Conservation (phyloP, 1,140 invertebrate species). For the Lasaia peninsularis region DNA sequence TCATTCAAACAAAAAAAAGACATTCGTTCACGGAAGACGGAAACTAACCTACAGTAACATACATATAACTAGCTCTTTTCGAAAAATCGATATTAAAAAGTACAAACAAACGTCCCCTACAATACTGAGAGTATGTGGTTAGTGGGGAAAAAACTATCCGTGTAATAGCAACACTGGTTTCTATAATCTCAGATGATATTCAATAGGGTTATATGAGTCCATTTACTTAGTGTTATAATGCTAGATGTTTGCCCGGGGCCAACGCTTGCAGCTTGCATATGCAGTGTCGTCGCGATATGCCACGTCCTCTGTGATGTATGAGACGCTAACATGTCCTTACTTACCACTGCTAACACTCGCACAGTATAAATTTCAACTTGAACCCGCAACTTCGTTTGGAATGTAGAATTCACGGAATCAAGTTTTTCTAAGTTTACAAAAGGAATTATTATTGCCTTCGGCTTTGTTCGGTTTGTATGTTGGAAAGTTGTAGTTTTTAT, state of each 20-base stretch:
- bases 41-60: too few relatives aligned
- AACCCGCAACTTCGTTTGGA: slow-evolving; percentile 57
- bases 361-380: slow-evolving; percentile 67
- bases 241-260: slow-evolving; percentile 26
- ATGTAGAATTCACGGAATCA: slow-evolving; percentile 57
- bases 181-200: slow-evolving; percentile 20
- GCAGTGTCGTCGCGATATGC: slow-evolving; percentile 57
- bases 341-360: slow-evolving; percentile 54
- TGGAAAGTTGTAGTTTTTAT: too few relatives aligned
- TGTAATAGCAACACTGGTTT: slow-evolving; percentile 10
- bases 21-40: too few relatives aligned
- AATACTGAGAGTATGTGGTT: background rate
- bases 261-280: slow-evolving; percentile 44
- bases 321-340: slow-evolving; percentile 59
- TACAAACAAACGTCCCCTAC: background rate
- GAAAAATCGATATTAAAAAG: too few relatives aligned
- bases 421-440: slow-evolving; percentile 57
- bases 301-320: slow-evolving; percentile 63
- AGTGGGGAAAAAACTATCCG: slow-evolving; percentile 2
- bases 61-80: too few relatives aligned
- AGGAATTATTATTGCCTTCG: slow-evolving; percentile 58
- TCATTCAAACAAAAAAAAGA: too few relatives aligned
- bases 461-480: too few relatives aligned
- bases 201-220: slow-evolving; percentile 24
- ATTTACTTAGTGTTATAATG: slow-evolving; percentile 36